These are phyloP conservation scores for Pteronura brasiliensis DNA, from an alignment of 2,113 vertebrate species.

Conservation along the genomic window DNA sequence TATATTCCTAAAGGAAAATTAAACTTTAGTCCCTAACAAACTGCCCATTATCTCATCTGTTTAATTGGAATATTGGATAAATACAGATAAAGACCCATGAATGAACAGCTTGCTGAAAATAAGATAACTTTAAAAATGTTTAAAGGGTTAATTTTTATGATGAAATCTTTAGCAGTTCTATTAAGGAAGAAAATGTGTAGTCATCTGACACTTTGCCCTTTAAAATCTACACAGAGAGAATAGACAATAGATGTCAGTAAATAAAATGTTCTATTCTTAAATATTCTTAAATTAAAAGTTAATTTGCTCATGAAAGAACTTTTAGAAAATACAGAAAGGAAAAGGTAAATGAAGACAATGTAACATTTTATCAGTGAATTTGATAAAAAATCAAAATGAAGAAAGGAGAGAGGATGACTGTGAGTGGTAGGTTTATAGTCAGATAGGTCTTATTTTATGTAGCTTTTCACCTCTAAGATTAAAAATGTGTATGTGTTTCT, in stretches of 20 bases:
- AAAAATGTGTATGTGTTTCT: not conserved
- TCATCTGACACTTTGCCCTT: not conserved
- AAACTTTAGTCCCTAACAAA: constrained; percentile 47
- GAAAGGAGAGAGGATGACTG: not conserved
- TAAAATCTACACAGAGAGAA: not conserved
- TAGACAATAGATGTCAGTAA: not conserved
- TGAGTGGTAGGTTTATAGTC: not conserved
- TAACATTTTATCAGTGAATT: not conserved
- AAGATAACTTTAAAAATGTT: not conserved
- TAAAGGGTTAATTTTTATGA: not conserved
- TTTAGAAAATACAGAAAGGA: not conserved
- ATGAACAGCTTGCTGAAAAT: not conserved
- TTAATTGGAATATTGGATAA: not conserved
- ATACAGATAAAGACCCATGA: not conserved
- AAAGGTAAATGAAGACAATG: not conserved
- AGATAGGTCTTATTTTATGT: not conserved
- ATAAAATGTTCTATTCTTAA: not conserved
- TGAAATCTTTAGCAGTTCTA: not conserved
- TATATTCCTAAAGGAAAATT: constrained; percentile 57
- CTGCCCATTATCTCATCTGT: not conserved
- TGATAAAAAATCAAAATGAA: not conserved
- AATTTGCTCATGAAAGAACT: not conserved
- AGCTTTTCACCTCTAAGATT: not conserved
- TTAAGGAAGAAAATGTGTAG: not conserved
- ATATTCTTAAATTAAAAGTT: not conserved